These are phyloP conservation scores for Decapterus maruadsi DNA, from an alignment of 2,797 vertebrate genomes.

Conservation along the genomic window DNA sequence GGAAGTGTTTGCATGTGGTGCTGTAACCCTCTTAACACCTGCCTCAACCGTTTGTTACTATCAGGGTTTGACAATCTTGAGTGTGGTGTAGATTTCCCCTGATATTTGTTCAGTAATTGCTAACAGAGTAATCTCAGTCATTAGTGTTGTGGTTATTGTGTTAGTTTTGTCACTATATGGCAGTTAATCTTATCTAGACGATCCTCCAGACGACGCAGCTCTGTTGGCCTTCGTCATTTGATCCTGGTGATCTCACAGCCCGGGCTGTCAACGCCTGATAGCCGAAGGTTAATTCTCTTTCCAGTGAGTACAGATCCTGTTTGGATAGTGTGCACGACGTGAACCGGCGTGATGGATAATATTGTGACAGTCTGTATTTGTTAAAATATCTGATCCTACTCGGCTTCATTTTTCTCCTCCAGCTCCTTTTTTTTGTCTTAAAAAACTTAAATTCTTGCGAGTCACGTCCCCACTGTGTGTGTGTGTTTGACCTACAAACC, in stretches of 20 bases:
- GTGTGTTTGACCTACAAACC: constrained; percentile 52
- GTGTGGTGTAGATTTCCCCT: constrained; percentile 60
- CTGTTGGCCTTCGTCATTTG: constrained; percentile 64
- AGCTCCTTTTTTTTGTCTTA: constrained; percentile 21
- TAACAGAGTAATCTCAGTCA: constrained; percentile 58
- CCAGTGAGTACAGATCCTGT: constrained; percentile 70
- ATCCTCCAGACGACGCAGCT: constrained; percentile 48
- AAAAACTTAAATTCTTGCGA: constrained; percentile 32
- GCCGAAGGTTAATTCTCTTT: constrained; percentile 67
- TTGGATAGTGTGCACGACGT: constrained; percentile 61
- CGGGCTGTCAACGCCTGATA: constrained; percentile 57
- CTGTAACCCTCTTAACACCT: constrained; percentile 22
- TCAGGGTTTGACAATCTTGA: constrained; percentile 47
- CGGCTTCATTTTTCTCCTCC: constrained; percentile 13
- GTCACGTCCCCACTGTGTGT: constrained; percentile 22
- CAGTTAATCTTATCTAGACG: constrained; percentile 71
- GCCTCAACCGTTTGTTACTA: constrained; percentile 32
- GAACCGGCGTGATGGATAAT: constrained; percentile 67
- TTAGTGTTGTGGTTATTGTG: constrained; percentile 65
- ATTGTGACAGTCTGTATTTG: constrained; percentile 81
- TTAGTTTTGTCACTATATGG: constrained; percentile 70
- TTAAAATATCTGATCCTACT: constrained; percentile 42
- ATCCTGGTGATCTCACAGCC: constrained; percentile 75
- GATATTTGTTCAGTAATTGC: constrained; percentile 67
- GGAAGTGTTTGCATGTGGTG: neutral